Base-by-base conservation (phyloP, 2,113 vertebrate species). In the Perca fluviatilis region DNA sequence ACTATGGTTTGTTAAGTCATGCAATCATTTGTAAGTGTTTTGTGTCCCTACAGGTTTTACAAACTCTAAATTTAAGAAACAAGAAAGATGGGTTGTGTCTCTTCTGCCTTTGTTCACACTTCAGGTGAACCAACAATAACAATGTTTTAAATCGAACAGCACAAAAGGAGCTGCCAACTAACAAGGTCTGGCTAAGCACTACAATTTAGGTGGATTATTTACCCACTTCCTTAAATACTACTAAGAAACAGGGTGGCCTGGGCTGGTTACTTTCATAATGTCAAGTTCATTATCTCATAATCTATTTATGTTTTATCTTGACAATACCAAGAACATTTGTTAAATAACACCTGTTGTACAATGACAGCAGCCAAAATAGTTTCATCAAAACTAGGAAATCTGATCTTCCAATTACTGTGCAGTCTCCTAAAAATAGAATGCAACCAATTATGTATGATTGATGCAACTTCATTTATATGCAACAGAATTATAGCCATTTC, bases 401-500 rank as follows among this genome's bases (percentile, higher is more conserved):
- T 13, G 11, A 62, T 73, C 27, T 43, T 46, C 3, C 15, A 79
- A 47, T 33, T 57, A 18, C 23, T 60, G 43, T 63, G 10, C 12
- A 3, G 5, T 43, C 67, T 49, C 54, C 46, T 36, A 75, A 63
- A 74, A 66, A 47, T 5, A 23, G 2, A 6, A 51, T 30, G 19
- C 21, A 57, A 68, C 4, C 0, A 64, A 9, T 15, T 27, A 18
- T 13, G 40, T 46, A 6, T 36, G 10, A 65, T 25, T 0, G 19
- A 56, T 80, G 50, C 70, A 65, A 72, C 91, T 89, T 86, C 65
- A 92, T 85, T 85, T 5, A 43, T 49, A 40, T 88, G 88, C 85
- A 89, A 90, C 88, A 88, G 14, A 47, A 40, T 68, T 54, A 25
- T 10, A 30, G 40, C 49, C 51, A 75, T 63, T 80, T 66, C 56